Base-by-base conservation (phyloP, 2,888 invertebrate genomes). In the Metopia argyrocephala region DNA sequence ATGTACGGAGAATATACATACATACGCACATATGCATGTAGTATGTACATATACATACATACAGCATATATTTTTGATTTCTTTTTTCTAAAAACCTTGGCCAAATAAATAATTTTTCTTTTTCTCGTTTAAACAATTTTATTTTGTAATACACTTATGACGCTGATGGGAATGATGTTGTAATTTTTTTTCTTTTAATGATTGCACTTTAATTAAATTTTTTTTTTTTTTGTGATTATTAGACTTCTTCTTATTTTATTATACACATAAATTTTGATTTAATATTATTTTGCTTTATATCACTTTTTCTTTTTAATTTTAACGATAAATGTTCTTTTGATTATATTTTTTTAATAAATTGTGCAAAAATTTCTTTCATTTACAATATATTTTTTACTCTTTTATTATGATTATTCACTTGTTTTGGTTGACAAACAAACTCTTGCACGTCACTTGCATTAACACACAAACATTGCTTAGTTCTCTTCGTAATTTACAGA, bases 401-500 rank as follows among this genome's bases (percentile, higher is more conserved):
- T 65, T 52, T 54, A 66, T 74, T 38, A 38, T 38, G 38, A 38
- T 38, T 81, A 76, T 57, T 76, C 74, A 74, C 70, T 80, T 80
- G 80, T 80, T 81, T 81, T 81, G 70, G 65, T 78, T 75, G 74
- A 52, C 68, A 52, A 70, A 76, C 31, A 66, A 23, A 54, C 25
- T 54, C 6, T 23, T 25, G 62, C 48, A 56, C 31, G 25, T 25
- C 54, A 54, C 31, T 31, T 31, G 23, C 54, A 23, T 54, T 23
- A 12, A 56, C 23, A 56, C 46, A 64, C 56, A 25, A 27, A n/a
- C 27, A 54, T 15, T 6, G 21, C 54, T 50, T 38, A 9, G 15
- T 6, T 38, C 38, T 38, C 38, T 38, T 38, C 15, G 15, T 15
- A 38, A 38, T 38, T 38, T 38, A 38, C 12, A 38, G 12, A 38